Evolutionary conservation across 2,888 invertebrate genomes (phyloP), one percentile per base, ranked within the genome.

Genomic region (Ornithoptera alexandrae): DNA sequence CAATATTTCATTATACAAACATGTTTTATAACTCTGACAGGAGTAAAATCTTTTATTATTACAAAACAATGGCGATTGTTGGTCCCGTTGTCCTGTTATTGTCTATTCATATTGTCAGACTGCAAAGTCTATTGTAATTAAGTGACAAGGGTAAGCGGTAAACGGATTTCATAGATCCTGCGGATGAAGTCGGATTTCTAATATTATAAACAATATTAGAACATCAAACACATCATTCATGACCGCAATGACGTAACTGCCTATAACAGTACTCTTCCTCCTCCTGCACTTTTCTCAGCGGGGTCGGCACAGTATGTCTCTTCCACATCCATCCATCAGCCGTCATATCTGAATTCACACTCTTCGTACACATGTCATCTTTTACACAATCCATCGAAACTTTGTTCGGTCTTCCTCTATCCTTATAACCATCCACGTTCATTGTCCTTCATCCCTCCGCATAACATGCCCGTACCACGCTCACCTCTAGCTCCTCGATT

Each of bases 71-170:
- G 57, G 57, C 22, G 57, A 58, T 22, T 58, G 57, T 59, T 65
- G 24, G 56, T 46, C 17, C 58, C 30, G 65, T 65, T 18, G 65
- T 65, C 58, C 58, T 65, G 42, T 46, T 59, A 46, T 65, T 65
- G 65, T 65, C 65, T 65, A 59, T 65, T 65, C 58, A 65, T 65
- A 58, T 65, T 65, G 39, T 46, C 42, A 58, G 36, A 53, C 64
- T 53, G 53, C 53, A 56, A 24, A 12, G 64, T 15, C 46, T 65
- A 65, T 65, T 65, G 65, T 65, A 20, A 17, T 22, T 24, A 42
- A 22, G 22, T 58, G 65, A 65, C 57, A 59, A 65, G 65, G 65
- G 65, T 65, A n/a, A 39, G 63, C 64, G 57, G 36, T 39, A 20
- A 57, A 56, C 57, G 39, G 56, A 65, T 65, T 57, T 65, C 39